Percentiles rank a stretch among this genome's conserved stretches.
Conservation (phyloP, 2,797 vertebrate species). For the Cossypha caffra region DNA sequence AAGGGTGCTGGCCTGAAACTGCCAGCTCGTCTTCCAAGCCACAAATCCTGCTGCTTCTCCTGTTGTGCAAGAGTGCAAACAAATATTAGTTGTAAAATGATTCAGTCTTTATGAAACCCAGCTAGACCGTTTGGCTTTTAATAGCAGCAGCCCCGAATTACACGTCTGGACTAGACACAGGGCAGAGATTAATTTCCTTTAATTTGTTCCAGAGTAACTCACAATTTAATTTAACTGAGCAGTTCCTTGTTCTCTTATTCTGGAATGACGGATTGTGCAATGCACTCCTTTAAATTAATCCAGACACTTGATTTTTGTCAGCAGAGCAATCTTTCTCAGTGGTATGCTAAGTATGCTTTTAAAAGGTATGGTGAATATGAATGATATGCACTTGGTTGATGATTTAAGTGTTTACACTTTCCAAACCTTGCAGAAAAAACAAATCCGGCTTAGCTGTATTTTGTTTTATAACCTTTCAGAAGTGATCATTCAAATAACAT, state of each 20-base stretch:
- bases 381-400: constrained; percentile 21
- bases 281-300: constrained; percentile 54
- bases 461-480: constrained; percentile 30
- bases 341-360: constrained; percentile 61
- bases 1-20: not conserved
- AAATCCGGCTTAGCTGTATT: not conserved
- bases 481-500: constrained; percentile 15
- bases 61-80: not conserved
- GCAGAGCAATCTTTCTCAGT: constrained; percentile 19
- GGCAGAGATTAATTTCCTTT: constrained; percentile 44
- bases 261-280: constrained; percentile 57
- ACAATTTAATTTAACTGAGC: constrained; percentile 50
- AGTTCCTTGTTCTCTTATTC: constrained; percentile 40
- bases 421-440: constrained; percentile 19
- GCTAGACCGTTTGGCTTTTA: not conserved
- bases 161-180: not conserved
- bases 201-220: constrained; percentile 59
- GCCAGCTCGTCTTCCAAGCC: not conserved
- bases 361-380: constrained; percentile 50
- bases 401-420: constrained; percentile 61
- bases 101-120: not conserved
- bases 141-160: not conserved
- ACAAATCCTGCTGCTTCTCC: not conserved
- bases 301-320: constrained; percentile 41
- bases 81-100: constrained; percentile 7